Evolutionary conservation across 1,140 invertebrate genomes (phyloP).

Genomic region (Probaryconus sp.): DNA sequence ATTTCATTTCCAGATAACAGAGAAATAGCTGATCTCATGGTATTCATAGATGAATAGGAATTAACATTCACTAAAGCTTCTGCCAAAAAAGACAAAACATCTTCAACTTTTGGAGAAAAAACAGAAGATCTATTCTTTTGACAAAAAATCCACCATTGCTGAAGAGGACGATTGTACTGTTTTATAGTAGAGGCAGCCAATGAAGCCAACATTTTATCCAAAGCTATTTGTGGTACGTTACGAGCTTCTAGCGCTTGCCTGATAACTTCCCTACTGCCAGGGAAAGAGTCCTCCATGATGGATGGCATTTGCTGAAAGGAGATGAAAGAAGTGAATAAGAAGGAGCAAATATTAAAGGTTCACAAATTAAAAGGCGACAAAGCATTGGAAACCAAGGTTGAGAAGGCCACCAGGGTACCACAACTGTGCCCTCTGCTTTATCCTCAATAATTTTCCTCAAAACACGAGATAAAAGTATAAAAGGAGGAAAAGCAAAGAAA

Average conservation of each 20-base stretch:
- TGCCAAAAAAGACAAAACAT: constrained; percentile 26
- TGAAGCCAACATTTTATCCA: constrained; percentile 45
- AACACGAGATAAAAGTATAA: constrained; percentile 12
- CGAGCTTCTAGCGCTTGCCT: constrained; percentile 22
- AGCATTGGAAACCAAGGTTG: no score
- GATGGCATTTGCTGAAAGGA: no score
- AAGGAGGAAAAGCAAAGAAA: constrained; percentile 59
- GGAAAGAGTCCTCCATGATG: no score
- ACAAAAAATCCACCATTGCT: constrained; percentile 39
- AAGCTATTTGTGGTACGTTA: constrained; percentile 17
- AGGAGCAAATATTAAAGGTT: no score
- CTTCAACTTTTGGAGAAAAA: neutral
- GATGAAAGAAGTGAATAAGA: no score
- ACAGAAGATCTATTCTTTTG: constrained; percentile 11
- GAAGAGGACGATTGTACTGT: constrained; percentile 56
- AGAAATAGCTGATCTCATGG: constrained; percentile 48
- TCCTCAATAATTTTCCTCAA: constrained; percentile 60
- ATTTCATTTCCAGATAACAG: constrained; percentile 18
- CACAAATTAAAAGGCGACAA: no score
- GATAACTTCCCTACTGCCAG: no score
- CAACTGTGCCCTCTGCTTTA: constrained; percentile 52
- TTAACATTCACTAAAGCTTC: no score
- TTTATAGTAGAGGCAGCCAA: constrained; percentile 56
- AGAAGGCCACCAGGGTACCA: constrained; percentile 61
- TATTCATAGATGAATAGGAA: constrained; percentile 52